Evolutionary conservation across 2,113 vertebrate species (phyloP), one percentile per base, ranked within the genome.

Genomic region (pig (Sus scrofa)): DNA sequence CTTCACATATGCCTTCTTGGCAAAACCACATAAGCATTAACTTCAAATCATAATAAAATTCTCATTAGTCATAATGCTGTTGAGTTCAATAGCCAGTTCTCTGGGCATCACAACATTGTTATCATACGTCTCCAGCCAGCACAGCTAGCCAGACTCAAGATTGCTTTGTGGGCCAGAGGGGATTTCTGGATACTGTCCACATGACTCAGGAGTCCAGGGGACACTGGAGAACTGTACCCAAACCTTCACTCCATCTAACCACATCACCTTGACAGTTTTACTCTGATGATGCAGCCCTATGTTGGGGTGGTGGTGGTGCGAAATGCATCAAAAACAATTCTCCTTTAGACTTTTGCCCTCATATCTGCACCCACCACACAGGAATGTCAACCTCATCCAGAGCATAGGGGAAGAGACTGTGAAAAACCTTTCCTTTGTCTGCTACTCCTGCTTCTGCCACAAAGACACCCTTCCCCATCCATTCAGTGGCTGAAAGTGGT

Each of bases 261-360:
- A 20, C 20, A 34, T 16, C 12, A 37, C 20, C 9, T 88, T 39
- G 20, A 20, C 67, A 74, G 10, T 60, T 77, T 91, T 85, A 50
- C 50, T 91, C 6, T 32, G n/a, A 8, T 39, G 14, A 2, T 52
- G 8, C 15, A 5, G 10, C 11, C 19, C 11, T 12, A 3, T 50
- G 52, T 5, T 44, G 63, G 34, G 20, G 0, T 2, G 68, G 8
- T 30, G 2, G 4, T 19, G 0, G 4, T 22, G 3, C 7, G 8
- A 79, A 93, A 56, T 30, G 2, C 4, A 7, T 44, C 52, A 68
- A 78, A 50, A 27, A 10, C 2, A n/a, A 4, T 56, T 70, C 8
- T 74, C 0, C 50, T 71, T 71, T 54, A 67, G 32, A 56, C 0
- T 6, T 6, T 62, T 86, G 44, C 58, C 10, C 6, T 88, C 16